Evolutionary conservation across 2,888 invertebrate genomes (phyloP), one percentile per base, ranked within the genome.

Genomic region (Schizaphis graminum): DNA sequence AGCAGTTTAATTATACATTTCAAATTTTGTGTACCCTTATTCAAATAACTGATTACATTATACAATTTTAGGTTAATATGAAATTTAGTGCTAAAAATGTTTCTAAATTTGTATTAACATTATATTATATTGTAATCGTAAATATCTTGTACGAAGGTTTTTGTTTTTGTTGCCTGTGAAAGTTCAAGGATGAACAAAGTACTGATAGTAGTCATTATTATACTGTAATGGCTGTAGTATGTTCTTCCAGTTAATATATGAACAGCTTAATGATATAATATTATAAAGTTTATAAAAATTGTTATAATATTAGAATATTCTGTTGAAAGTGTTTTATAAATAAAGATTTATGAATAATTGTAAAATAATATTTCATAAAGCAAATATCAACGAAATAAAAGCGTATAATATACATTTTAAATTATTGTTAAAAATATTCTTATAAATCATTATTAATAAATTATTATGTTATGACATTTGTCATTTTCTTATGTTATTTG

Each of bases 151-250:
- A 57, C 47, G 11, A 90, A 44, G 24, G 47, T 67, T 90, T 67
- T 90, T 47, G 47, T 61, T 89, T 61, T 89, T 67, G 89, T 67
- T 90, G 49, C 90, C 11, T 67, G 61, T 90, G n/a, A 90, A 90
- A 90, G 90, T 90, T 90, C 90, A 90, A 90, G 90, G 90, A 67
- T 67, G 61, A 61, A 89, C 41, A 21, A 57, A 89, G 67, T 67
- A 67, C 67, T 35, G 67, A 67, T 67, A 67, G 11, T 56, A 89
- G 88, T 35, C 56, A 56, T 89, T 67, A 67, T 67, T 67, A 67
- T 67, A n/a, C 1, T 35, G 7, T 35, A 67, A 35, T 67, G 67
- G 35, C 35, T 67, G 16, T 35, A 67, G 67, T 67, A 67, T 21
- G n/a, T 67, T 67, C 35, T 67, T 16, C 5, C 35, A 67, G 67